A percentile compares a stretch with the other conserved stretches of the same genome.
Conservation (phyloP, 2,888 invertebrate species). For the Drosophila vallismaia region DNA sequence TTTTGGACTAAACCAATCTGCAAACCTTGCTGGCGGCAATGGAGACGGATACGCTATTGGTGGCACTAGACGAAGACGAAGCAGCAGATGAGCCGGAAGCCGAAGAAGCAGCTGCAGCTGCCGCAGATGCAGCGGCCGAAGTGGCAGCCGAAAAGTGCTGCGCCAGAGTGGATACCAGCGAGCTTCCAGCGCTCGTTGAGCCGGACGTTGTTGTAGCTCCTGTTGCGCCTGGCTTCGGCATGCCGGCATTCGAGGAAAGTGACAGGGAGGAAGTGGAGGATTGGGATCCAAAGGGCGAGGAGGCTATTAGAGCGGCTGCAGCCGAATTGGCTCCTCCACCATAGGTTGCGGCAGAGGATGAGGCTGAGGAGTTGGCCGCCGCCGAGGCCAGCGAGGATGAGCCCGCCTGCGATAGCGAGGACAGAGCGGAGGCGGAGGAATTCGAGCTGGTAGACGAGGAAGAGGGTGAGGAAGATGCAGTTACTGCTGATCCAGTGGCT, state of each 20-base stretch:
- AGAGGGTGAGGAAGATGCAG: conserved; percentile 66
- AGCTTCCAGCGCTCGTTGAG: conserved; percentile 40
- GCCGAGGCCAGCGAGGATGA: conserved; percentile 66
- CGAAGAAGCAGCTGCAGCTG: conserved; percentile 60
- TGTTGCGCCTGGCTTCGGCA: conserved; percentile 26
- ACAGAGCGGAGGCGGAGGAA: conserved; percentile 64
- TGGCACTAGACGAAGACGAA: conserved; percentile 23
- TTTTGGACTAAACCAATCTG: conserved; percentile 46
- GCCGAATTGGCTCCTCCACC: conserved; percentile 66
- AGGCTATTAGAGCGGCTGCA: conserved; percentile 68
- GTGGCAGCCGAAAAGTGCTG: conserved; percentile 80
- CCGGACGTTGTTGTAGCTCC: conserved; percentile 16
- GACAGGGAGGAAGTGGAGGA: conserved; percentile 70
- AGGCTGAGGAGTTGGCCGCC: conserved; percentile 63
- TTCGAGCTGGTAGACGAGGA: conserved; percentile 70
- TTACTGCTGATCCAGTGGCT: conserved; percentile 20
- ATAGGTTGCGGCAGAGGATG: conserved; percentile 67
- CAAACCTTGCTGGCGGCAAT: conserved; percentile 80
- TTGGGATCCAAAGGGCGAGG: conserved; percentile 72
- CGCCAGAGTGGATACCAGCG: conserved; percentile 79
- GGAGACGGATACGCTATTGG: conserved; percentile 33
- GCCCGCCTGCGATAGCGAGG: conserved; percentile 69
- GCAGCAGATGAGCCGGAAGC: conserved; percentile 48
- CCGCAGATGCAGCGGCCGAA: conserved; percentile 65
- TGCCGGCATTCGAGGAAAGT: conserved; percentile 50